Base-by-base conservation (phyloP, 2,888 invertebrate genomes). In the Podotricha telesiphe region DNA sequence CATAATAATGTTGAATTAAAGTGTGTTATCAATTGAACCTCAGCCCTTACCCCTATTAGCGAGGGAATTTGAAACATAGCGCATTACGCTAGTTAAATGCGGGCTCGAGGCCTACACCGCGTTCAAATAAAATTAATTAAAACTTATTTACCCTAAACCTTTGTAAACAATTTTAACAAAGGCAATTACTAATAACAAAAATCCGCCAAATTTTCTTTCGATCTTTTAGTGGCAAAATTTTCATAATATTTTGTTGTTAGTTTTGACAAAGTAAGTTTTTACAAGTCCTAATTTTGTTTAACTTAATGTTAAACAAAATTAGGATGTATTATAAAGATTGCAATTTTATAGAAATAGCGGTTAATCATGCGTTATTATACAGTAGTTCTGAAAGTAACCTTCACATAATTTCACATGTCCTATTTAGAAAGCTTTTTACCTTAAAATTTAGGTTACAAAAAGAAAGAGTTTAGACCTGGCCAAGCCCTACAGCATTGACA, bases 401-500 rank as follows among this genome's bases (percentile, higher is more conserved):
- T 67, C 59, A 69, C 65, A 65, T 69, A 65, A 65, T 55, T 69
- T 65, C 55, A 37, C 59, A 45, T 55, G 69, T 65, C 22, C 62
- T 22, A 70, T 56, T 50, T 66, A 47, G 48, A 53, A 68, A 45
- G 65, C 62, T 55, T 56, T 69, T 51, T 65, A 55, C 53, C 62
- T 66, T 48, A 53, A 63, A 73, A 69, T 69, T 67, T 72, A 67
- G 65, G 68, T 68, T 65, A 69, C 67, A 65, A 74, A 74, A 69
- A 69, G 56, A 73, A 73, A 70, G 72, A 73, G 70, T 68, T 72
- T 67, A 74, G 72, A 69, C 67, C 71, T 72, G 71, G 68, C 69
- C 73, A 74, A 76, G 70, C 75, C 76, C 74, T 74, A 68, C 73
- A 74, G 74, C 80, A 85, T 83, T 86, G 87, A 84, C 88, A 89